Evolutionary conservation across 1,140 invertebrate species (phyloP), one percentile per base, ranked within the genome.

Genomic region (Anthonomus grandis): DNA sequence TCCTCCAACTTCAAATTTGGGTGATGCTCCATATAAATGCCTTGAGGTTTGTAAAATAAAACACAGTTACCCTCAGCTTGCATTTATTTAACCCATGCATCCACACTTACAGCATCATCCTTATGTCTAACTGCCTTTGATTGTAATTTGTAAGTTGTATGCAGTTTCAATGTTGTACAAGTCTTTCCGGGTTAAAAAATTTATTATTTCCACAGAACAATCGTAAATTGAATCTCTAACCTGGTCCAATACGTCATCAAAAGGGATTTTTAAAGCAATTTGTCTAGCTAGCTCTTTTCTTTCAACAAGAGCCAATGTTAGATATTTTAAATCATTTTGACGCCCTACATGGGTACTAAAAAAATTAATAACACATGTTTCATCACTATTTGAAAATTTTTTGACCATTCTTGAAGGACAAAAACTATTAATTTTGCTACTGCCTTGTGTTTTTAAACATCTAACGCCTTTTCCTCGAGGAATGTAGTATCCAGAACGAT

Each of bases 391-490:
- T n/a, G 23, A 46, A 46, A 15, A 23, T 31, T 23, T 50, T 34
- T 3, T 25, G 5, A 8, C 21, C 12, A 19, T 53, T 15, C 42
- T 46, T 46, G 48, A 47, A 48, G 55, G 55, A 27, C 55, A 57
- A 41, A 24, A 57, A 8, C 24, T 23, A 41, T 42, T 19, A 13
- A 57, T 53, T 57, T 57, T 57, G 3, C 52, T 57, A 23, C 12
- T 8, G 13, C 24, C 34, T 36, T 52, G 55, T 4, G 55, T 57
- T 41, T 57, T 57, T 12, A 57, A 23, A 13, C 52, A 22, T 17
- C 55, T 19, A 18, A 51, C n/a, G 4, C 38, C 37, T 21, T 25
- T 51, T 3, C 48, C 47, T 53, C 52, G 36, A 22, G 4, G 13
- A 10, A 18, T 51, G 27, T 51, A 56, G 8, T 12, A 10, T 13